Conservation (phyloP, 2,797 vertebrate species). For the Pangasius larnaudii region DNA sequence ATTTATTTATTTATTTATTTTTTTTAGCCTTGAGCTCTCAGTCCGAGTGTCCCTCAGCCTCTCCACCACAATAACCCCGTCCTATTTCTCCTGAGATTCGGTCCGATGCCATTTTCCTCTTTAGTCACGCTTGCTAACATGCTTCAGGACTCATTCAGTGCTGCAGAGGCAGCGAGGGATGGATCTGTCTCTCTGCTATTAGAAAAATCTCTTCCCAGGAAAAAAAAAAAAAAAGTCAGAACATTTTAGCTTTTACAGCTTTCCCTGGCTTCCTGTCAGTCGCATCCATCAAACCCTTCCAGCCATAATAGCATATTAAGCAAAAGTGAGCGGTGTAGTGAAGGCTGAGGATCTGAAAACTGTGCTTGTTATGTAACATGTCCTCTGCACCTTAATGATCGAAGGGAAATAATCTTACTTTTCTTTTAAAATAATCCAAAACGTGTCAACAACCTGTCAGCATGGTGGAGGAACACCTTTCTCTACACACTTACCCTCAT, state of each 20-base stretch:
- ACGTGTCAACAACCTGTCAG: neutral
- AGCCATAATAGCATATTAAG: neutral
- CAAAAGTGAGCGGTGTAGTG: neutral
- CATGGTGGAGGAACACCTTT: too few relatives aligned
- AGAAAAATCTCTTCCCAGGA: slow-evolving; percentile 2
- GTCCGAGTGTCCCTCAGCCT: neutral
- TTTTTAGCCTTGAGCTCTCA: neutral
- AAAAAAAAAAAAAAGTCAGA: neutral
- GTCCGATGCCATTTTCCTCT: neutral
- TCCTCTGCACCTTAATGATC: neutral
- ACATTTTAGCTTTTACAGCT: neutral
- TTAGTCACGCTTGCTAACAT: neutral
- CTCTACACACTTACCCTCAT: neutral
- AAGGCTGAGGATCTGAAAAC: neutral
- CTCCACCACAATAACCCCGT: neutral
- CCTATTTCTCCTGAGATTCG: neutral
- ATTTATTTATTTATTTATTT: too few relatives aligned
- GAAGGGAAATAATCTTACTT: neutral
- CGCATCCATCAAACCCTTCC: neutral
- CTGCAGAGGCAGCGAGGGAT: neutral
- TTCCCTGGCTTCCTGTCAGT: neutral
- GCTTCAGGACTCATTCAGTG: neutral
- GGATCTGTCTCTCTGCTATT: neutral
- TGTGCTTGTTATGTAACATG: neutral
- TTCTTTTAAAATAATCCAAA: neutral